These are phyloP conservation scores for Anoplopoma fimbria DNA, from an alignment of 2,113 vertebrate genomes.

Conservation along the genomic window DNA sequence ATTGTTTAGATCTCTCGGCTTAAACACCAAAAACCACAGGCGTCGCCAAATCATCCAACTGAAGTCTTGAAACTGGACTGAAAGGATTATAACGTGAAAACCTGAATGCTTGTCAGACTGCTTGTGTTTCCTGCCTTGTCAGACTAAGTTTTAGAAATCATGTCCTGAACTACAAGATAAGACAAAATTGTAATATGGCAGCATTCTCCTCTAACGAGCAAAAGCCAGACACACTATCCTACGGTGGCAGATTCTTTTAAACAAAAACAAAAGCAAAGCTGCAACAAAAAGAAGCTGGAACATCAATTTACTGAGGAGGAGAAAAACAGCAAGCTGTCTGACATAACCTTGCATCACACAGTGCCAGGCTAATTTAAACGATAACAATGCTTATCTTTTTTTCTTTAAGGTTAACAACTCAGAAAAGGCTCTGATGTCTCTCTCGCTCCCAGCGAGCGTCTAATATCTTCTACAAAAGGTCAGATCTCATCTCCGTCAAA, in stretches of 20 bases:
- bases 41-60: neutral
- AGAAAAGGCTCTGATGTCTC: conserved; percentile 13
- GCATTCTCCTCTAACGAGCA: neutral
- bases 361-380: neutral
- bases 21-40: neutral
- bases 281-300: too few species aligned
- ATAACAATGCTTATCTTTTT: neutral
- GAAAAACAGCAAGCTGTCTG: neutral
- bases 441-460: neutral
- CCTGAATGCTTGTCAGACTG: neutral
- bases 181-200: neutral
- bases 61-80: neutral
- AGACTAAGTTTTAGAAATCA: neutral
- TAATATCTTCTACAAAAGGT: conserved; percentile 47
- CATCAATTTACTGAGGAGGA: neutral
- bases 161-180: neutral
- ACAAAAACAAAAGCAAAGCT: conserved; percentile 11
- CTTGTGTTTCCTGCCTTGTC: neutral
- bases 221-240: neutral
- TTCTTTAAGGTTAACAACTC: conserved; percentile 1
- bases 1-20: neutral
- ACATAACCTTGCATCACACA: neutral
- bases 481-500: conserved; percentile 24
- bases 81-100: neutral
- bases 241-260: neutral